Evolutionary conservation across 2,888 invertebrate species (phyloP), one percentile per base, ranked within the genome.

Genomic region (Drosophila kanekoi): DNA sequence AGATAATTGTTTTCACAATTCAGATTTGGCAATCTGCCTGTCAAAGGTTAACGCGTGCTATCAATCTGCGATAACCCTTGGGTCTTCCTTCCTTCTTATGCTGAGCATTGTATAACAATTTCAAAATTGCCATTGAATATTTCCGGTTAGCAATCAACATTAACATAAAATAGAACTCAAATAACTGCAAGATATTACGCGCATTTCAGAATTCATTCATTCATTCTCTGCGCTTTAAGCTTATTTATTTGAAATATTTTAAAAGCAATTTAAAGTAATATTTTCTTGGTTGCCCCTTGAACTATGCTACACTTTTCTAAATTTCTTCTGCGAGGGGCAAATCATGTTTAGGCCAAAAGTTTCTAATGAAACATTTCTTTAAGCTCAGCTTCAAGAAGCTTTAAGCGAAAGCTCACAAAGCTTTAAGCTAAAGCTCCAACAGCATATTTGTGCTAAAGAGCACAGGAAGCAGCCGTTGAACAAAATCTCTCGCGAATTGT

Each of bases 141-240:
- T 83, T 83, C 82, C 82, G 82, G 86, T 79, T 81, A 49, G 68
- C 57, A 66, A 73, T 81, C 58, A 32, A 43, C 37, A 28, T 8
- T 0, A 18, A 52, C 37, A 28, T 8, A 0, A 18, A 52, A 14
- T 65, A 28, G 2, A 35, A 18, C 5, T 13, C 8, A 8, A 28
- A 28, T 28, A 28, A 8, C 8, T 28, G 0, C 8, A 28, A 28
- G 23, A 28, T 28, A 28, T 23, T 23, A 23, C 23, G 23, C 5
- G 23, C 23, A 23, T 3, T 20, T 20, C 3, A 23, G 1, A 23
- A 23, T 23, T 23, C 6, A 23, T 23, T 23, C 5, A 23, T 6
- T 23, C 6, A 23, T 6, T 6, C 6, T 6, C 1, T 23, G 23
- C 0, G 28, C 8, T 2, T 28, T 2, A 28, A 8, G 28, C 28